phyloP scores from a whole-genome alignment of 2,113 vertebrate species.

The Indri indri region DNA sequence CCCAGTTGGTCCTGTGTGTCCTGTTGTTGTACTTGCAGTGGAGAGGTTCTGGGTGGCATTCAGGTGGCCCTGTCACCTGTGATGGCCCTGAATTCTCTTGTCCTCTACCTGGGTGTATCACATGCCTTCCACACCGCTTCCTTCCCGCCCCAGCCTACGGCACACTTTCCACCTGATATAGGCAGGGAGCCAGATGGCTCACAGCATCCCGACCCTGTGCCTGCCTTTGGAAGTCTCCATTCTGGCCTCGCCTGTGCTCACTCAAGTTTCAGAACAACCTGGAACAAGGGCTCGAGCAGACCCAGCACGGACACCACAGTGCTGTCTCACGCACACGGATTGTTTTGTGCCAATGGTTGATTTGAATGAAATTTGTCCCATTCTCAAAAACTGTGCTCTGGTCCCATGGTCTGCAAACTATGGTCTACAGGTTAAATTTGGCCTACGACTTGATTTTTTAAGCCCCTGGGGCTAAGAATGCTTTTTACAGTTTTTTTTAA shows the following conservation, averaged over 20 bases:
- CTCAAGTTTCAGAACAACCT: not conserved
- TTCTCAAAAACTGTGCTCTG: not conserved
- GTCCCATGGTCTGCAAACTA: accelerated
- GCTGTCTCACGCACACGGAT: accelerated
- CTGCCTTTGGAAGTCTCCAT: not conserved
- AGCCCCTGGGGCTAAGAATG: not conserved
- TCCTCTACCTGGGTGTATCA: accelerated
- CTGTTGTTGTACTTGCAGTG: accelerated
- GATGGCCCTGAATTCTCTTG: accelerated
- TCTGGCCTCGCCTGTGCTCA: not conserved
- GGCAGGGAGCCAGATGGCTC: no score
- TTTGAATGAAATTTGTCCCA: not conserved
- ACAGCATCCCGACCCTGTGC: accelerated
- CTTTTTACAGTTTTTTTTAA: not conserved
- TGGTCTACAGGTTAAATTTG: no score
- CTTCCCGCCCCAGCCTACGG: accelerated
- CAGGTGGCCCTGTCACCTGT: no score
- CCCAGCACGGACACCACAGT: accelerated
- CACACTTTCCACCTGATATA: accelerated
- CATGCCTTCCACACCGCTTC: no score
- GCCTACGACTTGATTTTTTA: not conserved
- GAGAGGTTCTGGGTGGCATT: not conserved
- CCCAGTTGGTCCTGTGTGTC: not conserved
- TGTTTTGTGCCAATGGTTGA: accelerated
- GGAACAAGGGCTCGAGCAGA: accelerated